phyloP scores from a whole-genome alignment of 2,113 vertebrate genomes.

The Macrotus californicus region DNA sequence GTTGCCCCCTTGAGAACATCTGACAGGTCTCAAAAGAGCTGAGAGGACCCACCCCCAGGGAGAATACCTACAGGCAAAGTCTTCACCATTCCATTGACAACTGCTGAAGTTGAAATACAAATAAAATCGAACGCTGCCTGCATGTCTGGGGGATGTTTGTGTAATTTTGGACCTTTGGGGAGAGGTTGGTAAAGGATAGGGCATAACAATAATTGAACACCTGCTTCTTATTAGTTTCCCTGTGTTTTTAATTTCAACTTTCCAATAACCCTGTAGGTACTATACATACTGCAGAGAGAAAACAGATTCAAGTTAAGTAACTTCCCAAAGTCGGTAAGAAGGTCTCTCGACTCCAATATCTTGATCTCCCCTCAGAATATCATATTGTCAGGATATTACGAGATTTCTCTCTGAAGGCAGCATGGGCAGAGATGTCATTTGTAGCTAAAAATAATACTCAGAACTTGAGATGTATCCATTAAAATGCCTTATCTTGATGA shows the following conservation, averaged over 20 bases:
- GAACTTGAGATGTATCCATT: neutral
- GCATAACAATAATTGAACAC: neutral
- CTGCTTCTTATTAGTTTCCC: neutral
- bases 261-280: neutral
- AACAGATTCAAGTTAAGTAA: neutral
- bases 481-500: constrained; percentile 19
- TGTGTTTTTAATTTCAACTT: neutral
- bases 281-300: neutral
- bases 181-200: neutral
- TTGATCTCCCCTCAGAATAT: neutral
- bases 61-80: neutral
- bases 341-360: neutral
- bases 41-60: neutral
- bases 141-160: neutral
- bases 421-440: neutral
- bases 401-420: neutral
- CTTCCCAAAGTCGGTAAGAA: neutral
- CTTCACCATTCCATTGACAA: neutral
- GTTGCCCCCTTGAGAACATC: neutral
- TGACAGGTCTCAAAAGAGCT: neutral
- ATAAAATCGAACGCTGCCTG: neutral
- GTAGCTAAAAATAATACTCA: neutral
- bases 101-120: neutral
- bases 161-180: neutral
- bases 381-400: neutral